Base-by-base conservation (phyloP, 2,113 vertebrate genomes). In the Paradoxurus hermaphroditus region DNA sequence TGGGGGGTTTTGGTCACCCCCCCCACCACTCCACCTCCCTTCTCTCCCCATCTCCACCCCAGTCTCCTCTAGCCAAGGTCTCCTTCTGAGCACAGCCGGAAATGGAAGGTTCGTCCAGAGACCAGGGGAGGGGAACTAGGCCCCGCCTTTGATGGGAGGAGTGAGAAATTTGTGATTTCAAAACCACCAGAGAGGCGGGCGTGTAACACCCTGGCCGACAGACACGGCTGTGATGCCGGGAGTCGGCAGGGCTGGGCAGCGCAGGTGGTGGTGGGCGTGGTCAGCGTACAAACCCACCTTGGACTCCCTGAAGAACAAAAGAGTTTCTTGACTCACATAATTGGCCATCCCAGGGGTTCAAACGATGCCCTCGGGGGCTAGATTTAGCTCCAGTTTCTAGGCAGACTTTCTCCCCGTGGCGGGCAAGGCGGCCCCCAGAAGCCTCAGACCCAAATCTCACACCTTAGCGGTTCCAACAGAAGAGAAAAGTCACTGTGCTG, bases 61-160 rank as follows among this genome's bases (percentile, higher is more conserved):
- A 10, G 46, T 13, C 49, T 51, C 49, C 49, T 13, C 49, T 14
- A 14, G 23, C 36, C 13, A 4, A 15, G 34, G 19, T 39, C 11
- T 49, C 10, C 56, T 36, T 0, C 0, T 7, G 21, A 51, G 49
- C 36, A 34, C 44, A 21, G 82, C n/a, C n/a, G n/a, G n/a, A n/a
- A n/a, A n/a, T 2, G 44, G 25, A 18, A 53, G n/a, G 6, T 46
- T 39, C 87, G 31, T 1, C 27, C 31, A 5, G 23, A 65, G 56
- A 27, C 18, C 7, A 10, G 4, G 27, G 41, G 25, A 4, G 63
- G 31, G 62, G 41, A 63, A 44, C 4, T 0, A 16, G 78, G 34
- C 34, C 31, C 39, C 2, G 1, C 23, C 39, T 27, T 51, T 5
- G n/a, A 31, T 3, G 16, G 8, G 41, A 59, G 23, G 10, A 56